Base-by-base conservation (phyloP, 2,113 vertebrate genomes). In the Brachyistius frenatus region DNA sequence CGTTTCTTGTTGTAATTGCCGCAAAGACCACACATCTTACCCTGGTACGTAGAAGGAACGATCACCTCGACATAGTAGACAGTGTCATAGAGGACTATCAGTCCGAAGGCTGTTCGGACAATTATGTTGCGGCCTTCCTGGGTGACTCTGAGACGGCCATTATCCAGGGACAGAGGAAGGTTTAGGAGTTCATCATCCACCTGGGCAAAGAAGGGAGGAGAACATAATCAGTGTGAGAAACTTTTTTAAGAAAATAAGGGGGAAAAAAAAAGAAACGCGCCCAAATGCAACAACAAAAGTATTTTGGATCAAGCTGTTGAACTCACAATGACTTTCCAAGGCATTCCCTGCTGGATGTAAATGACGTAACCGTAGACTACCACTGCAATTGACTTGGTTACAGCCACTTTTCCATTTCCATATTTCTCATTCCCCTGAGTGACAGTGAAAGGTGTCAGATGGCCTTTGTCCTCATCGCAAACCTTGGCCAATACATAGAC, bases 241-340 rank as follows among this genome's bases (percentile, higher is more conserved):
- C 1, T 49, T 37, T 47, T 50, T 9, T 57, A 7, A 65, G 5
- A 5, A 63, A 66, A 23, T 23, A 23, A 23, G 23, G 23, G 23
- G 23, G 23, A 61, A 23, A 41, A 36, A 36, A 14, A 39, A 46
- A n/a, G 44, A 56, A 1, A 71, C 7, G 49, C 52, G 7, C 3
- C 60, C 2, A 68, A 14, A n/a, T n/a, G 13, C 15, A 54, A 9
- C 2, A 2, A 23, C 6, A 66, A 3, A 36, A 9, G 7, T 56
- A 23, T 62, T 57, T 55, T 49, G 30, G 13, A 65, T 52, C 4
- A 63, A 72, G 35, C 3, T 47, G 33, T 49, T 61, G 3, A 71
- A 92, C 93, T 94, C 74, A 94, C 93, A 66, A 78, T n/a, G 37
- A 93, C 93, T 84, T 84, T 90, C 92, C 89, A 89, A 4, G 75